A percentile compares a stretch with the other conserved stretches of the same genome.
phyloP scores from a whole-genome alignment of 2,888 invertebrate species.

The Cerastoderma edule region DNA sequence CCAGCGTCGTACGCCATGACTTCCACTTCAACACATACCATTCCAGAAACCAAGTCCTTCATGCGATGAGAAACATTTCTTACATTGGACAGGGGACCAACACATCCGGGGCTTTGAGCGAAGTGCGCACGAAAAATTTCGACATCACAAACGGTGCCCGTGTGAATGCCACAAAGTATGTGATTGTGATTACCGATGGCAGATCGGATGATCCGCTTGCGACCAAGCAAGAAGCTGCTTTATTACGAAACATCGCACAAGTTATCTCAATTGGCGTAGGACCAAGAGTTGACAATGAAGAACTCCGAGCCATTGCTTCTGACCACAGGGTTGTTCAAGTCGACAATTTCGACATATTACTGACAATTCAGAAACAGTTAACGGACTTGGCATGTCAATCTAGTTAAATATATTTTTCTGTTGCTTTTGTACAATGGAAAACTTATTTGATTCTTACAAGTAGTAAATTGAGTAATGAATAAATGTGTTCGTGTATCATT shows the following conservation, averaged over 20 bases:
- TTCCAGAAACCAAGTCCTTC: constrained; percentile 41
- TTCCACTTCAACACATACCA: constrained; percentile 63
- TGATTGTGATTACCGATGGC: constrained; percentile 70
- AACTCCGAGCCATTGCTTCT: constrained; percentile 55
- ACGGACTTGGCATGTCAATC: constrained; percentile 57
- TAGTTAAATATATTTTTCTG: background rate
- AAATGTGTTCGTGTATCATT: too few species aligned
- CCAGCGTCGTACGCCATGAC: constrained; percentile 49
- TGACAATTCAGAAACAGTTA: constrained; percentile 51
- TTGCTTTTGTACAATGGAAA: too few species aligned
- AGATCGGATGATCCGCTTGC: constrained; percentile 53
- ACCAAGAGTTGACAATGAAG: constrained; percentile 47
- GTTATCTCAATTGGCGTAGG: constrained; percentile 65
- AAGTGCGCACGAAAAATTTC: constrained; percentile 55
- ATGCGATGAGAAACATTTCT: constrained; percentile 60
- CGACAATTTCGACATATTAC: constrained; percentile 55
- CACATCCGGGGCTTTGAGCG: constrained; percentile 59
- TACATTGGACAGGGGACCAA: constrained; percentile 66
- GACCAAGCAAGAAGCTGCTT: constrained; percentile 51
- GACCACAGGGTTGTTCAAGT: constrained; percentile 49
- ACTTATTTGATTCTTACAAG: too few species aligned
- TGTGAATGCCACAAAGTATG: constrained; percentile 61
- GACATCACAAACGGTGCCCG: constrained; percentile 50
- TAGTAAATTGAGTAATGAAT: too few species aligned
- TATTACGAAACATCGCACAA: constrained; percentile 43